Evolutionary conservation across 2,888 invertebrate genomes (phyloP), one percentile per base, ranked within the genome.

Genomic region (Drosophila picticornis): DNA sequence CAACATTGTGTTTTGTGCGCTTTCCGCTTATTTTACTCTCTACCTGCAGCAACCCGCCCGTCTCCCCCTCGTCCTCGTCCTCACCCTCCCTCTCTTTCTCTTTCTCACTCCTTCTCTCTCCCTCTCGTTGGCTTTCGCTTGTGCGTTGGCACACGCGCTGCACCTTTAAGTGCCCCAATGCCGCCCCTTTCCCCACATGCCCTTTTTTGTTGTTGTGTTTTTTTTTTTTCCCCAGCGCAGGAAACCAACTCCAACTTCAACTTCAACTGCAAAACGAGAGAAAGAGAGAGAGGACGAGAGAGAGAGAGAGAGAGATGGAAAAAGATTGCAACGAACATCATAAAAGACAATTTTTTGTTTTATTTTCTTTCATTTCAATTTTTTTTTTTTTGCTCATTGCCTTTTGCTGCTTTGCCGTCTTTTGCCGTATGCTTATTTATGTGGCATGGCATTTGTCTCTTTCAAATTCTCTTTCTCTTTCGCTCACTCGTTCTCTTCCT

Each of bases 1-100:
- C 90, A 86, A 86, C 90, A 86, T 88, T 86, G 85, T 90, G 83
- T 85, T 86, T 85, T 90, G 88, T 88, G 85, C 88, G 88, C 90
- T 85, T 85, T 85, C 85, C 85, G 85, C 90, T 85, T 81, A 77
- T 89, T 89, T 85, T 87, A 70, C 88, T 76, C 88, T 76, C 60
- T 68, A 74, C 77, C 83, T 68, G 75, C 56, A 38, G 22, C 63
- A 55, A 22, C 53, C 53, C 53, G 36, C 52, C 13, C 58, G 25
- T 19, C n/a, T 29, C 27, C 19, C 29, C 52, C 31, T 16, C 27
- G 22, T 13, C 10, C n/a, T 29, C 27, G 16, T 27, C 52, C 31
- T 16, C 27, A 22, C 16, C 10, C 32, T 7, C 29, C 11, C 32
- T 5, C 36, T 16, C 27, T 19, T 6, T 9, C 31, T 16, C 19